Evolutionary conservation across 2,888 invertebrate species (phyloP), one percentile per base, ranked within the genome.

Genomic region (Caradrina kadenii): DNA sequence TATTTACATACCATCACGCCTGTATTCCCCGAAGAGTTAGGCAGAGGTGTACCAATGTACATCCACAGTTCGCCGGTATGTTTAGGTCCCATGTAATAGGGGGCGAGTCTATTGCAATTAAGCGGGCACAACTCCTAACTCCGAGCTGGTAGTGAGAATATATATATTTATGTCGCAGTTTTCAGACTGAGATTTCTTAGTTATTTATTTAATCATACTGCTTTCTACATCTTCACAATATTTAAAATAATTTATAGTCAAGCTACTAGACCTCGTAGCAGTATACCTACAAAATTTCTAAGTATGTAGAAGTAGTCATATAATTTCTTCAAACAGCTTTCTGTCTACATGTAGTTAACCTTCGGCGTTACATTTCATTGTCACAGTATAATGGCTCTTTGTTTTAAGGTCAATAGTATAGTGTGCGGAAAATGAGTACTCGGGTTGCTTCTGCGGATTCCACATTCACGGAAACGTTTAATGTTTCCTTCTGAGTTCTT

Each of bases 371-470:
- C 75, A 80, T 89, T 88, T 84, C 91, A 86, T 80, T 83, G 82
- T 82, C 83, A 81, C 76, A 56, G 81, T 75, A 83, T 90, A 91
- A 93, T 89, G 85, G 88, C 89, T 88, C 93, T 92, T 93, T 93
- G 93, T 93, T 90, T 81, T 89, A 88, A 90, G 91, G 91, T 91
- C 91, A 92, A 86, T 82, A 84, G 87, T 86, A 81, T 84, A 85
- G 82, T 82, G 79, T 67, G 82, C 85, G 90, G 87, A 86, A 88
- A 86, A 86, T 85, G 70, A 63, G 83, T 81, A 86, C 90, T 93
- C 93, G 62, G 73, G 85, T 93, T 91, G 85, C 92, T 84, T 88
- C 87, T 85, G 84, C 87, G 89, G 85, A 87, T 89, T 89, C 87
- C 88, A 77, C 77, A 86, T 93, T 92, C 92, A 78, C 79, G 85